Percentiles rank a stretch among this genome's conserved stretches.
These are phyloP conservation scores for Sarcophaga carnaria DNA, from an alignment of 2,888 invertebrate genomes.

Conservation along the genomic window DNA sequence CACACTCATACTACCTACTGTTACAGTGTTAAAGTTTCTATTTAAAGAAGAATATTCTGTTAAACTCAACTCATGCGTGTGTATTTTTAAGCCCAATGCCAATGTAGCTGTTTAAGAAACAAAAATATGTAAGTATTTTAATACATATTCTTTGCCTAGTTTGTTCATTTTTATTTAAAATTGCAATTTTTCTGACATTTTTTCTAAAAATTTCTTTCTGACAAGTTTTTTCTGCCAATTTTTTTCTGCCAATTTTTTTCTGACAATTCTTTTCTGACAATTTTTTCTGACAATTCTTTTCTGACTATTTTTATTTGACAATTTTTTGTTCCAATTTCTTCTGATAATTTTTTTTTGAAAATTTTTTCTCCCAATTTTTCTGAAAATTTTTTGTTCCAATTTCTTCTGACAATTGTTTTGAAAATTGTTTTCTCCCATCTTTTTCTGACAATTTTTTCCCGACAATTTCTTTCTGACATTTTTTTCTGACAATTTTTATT, in stretches of 20 bases:
- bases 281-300: not conserved
- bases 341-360: not conserved
- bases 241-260: too few relatives aligned
- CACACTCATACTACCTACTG: not conserved
- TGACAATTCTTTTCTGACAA: not conserved
- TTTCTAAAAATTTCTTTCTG: not conserved
- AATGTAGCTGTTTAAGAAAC: too few relatives aligned
- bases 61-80: not conserved
- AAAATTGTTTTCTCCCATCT: not conserved
- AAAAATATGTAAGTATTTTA: not conserved
- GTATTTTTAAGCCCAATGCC: not conserved
- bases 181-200: not conserved
- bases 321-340: too few relatives aligned
- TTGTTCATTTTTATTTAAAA: not conserved
- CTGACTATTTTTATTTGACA: too few relatives aligned
- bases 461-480: not conserved
- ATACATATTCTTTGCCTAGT: not conserved
- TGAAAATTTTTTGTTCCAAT: too few relatives aligned
- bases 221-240: too few relatives aligned
- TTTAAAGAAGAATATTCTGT: not conserved
- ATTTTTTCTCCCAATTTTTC: not conserved
- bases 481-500: too few relatives aligned
- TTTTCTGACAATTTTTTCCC: not conserved
- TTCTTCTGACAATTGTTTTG: not conserved
- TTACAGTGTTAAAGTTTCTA: not conserved